phyloP scores from a whole-genome alignment of 2,797 vertebrate species.

The Micropoecilia bifurca region DNA sequence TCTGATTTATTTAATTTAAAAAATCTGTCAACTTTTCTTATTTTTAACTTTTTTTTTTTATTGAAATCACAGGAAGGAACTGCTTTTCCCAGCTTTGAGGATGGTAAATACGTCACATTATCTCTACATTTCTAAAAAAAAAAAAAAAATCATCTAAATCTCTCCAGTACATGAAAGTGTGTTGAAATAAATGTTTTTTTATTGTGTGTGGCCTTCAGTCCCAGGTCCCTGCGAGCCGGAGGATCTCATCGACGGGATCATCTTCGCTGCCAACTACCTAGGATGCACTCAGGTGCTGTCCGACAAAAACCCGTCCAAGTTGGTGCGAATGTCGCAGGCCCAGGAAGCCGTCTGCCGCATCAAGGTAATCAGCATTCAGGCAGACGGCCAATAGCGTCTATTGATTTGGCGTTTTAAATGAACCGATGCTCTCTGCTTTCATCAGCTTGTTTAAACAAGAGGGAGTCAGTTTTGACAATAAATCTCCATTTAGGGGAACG shows the following conservation, averaged over 20 bases:
- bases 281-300: conserved; percentile 96
- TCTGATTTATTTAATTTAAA: not conserved
- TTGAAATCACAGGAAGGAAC: conserved; percentile 90
- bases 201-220: conserved; percentile 74
- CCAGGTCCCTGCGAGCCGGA: conserved; percentile 97
- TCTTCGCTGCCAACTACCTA: conserved; percentile 98
- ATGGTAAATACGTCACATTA: conserved; percentile 85
- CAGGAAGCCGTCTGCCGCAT: conserved; percentile 95
- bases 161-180: conserved; percentile 9
- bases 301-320: conserved; percentile 95
- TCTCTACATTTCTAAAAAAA: not conserved
- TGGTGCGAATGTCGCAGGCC: conserved; percentile 95
- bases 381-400: not conserved
- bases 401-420: conserved; percentile 7
- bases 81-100: conserved; percentile 97
- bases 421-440: not conserved
- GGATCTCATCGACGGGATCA: conserved; percentile 90
- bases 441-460: not conserved
- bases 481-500: not conserved
- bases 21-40: conserved; percentile 2
- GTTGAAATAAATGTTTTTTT: conserved; percentile 18
- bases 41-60: conserved; percentile 29
- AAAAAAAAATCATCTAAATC: not conserved
- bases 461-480: conserved; percentile 1
- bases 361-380: conserved; percentile 79